Evolutionary conservation across 2,797 vertebrate genomes (phyloP).

Genomic region (Allobates femoralis): DNA sequence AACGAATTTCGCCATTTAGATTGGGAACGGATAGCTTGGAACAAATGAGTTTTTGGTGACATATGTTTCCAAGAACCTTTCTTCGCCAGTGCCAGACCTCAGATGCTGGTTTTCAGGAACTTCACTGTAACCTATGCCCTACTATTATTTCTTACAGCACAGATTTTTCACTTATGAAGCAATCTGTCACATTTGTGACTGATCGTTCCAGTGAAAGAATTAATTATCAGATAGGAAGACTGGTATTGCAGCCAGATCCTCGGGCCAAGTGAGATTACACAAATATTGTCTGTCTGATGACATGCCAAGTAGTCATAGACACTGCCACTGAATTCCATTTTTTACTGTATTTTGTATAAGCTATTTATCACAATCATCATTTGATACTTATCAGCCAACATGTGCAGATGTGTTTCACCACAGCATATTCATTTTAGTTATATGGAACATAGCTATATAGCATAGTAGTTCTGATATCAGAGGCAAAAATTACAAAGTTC

Average conservation of each 20-base stretch:
- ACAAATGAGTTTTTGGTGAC: neutral
- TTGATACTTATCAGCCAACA: neutral
- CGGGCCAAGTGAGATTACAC: slow-evolving; percentile 45
- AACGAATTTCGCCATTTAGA: neutral
- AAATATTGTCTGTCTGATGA: slow-evolving; percentile 38
- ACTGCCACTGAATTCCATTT: slow-evolving; percentile 20
- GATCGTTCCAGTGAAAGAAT: slow-evolving; percentile 9
- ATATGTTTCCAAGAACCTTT: neutral
- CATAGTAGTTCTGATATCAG: neutral
- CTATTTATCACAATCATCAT: neutral
- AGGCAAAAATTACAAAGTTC: neutral
- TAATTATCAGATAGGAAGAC: slow-evolving; percentile 41
- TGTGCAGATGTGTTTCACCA: neutral
- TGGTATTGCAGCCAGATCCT: slow-evolving; percentile 32
- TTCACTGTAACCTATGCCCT: neutral
- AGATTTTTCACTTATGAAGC: neutral
- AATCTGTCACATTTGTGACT: slow-evolving; percentile 31
- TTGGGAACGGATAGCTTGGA: neutral
- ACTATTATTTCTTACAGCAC: slow-evolving; percentile 20
- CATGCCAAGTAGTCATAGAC: slow-evolving; percentile 32
- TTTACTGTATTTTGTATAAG: neutral
- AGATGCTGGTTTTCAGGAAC: neutral
- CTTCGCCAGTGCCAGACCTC: neutral
- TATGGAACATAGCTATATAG: neutral
- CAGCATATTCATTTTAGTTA: neutral